phyloP scores from a whole-genome alignment of 1,140 invertebrate genomes.

The Drosophila lini region DNA sequence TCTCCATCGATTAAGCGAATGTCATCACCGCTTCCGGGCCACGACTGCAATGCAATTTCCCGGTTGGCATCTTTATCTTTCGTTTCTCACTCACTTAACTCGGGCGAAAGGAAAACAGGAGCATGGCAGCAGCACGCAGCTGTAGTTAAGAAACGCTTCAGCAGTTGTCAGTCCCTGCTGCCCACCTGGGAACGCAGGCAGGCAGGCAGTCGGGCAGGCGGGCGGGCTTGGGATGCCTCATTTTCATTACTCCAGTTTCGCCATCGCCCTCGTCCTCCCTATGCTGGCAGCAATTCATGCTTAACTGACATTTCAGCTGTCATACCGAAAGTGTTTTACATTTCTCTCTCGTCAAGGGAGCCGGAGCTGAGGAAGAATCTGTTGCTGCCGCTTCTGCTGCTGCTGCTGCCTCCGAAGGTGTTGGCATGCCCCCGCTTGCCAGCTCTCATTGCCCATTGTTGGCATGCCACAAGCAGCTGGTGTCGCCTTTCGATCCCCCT shows the following conservation, averaged over 20 bases:
- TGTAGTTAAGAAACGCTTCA: slow-evolving; percentile 48
- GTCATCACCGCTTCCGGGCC: slow-evolving; percentile 22
- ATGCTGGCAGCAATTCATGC: slow-evolving; percentile 61
- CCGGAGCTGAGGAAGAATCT: slow-evolving; percentile 15
- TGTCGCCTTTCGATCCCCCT: slow-evolving; percentile 52
- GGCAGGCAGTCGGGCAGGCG: neutral
- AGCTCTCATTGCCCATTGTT: slow-evolving; percentile 56
- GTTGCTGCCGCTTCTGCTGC: slow-evolving; percentile 18
- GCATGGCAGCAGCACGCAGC: neutral
- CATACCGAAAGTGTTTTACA: slow-evolving; percentile 80
- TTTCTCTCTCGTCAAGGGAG: slow-evolving; percentile 57
- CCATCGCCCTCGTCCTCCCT: neutral
- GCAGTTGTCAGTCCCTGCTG: slow-evolving; percentile 49
- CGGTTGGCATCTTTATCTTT: slow-evolving; percentile 35
- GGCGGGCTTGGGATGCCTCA: slow-evolving; percentile 28
- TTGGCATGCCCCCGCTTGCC: slow-evolving; percentile 49
- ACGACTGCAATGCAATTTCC: slow-evolving; percentile 41
- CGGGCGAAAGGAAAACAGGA: slow-evolving; percentile 11
- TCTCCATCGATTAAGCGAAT: slow-evolving; percentile 36
- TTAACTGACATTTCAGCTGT: slow-evolving; percentile 80
- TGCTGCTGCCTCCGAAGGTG: slow-evolving; percentile 42
- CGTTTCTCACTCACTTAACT: slow-evolving; percentile 57
- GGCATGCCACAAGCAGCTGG: slow-evolving; percentile 78
- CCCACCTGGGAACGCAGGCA: slow-evolving; percentile 9
- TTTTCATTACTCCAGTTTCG: slow-evolving; percentile 44